These are phyloP conservation scores for Creontiades dilutus DNA, from an alignment of 2,888 invertebrate species.

Conservation along the genomic window DNA sequence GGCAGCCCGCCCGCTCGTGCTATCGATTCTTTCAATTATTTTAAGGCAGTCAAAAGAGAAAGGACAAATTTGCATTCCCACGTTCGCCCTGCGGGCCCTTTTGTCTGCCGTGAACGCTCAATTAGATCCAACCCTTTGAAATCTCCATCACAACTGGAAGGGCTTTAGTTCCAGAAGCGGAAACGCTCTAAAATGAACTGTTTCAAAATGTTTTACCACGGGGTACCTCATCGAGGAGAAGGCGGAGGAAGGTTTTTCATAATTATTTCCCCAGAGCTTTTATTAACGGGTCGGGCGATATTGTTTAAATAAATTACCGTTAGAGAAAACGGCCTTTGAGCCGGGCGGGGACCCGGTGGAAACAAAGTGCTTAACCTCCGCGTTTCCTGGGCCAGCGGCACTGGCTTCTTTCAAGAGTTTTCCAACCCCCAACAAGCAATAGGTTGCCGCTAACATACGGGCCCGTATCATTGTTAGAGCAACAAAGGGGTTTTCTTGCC, in stretches of 20 bases:
- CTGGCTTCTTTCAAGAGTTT: slow-evolving; percentile 2
- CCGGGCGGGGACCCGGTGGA: neutral
- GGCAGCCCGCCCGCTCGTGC: neutral
- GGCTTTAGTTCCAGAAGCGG: slow-evolving; percentile 47
- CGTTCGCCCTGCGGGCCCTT: slow-evolving; percentile 42
- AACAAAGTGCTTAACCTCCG: slow-evolving; percentile 36
- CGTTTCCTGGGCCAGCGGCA: neutral
- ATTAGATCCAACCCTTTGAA: slow-evolving; percentile 52
- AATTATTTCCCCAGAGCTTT: slow-evolving; percentile 28
- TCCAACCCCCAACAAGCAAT: neutral
- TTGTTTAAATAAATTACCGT: slow-evolving; percentile 36
- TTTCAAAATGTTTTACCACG: slow-evolving; percentile 40
- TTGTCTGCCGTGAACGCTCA: slow-evolving; percentile 52
- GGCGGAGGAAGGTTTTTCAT: neutral
- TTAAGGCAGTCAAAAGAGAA: slow-evolving; percentile 44
- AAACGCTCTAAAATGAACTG: slow-evolving; percentile 41
- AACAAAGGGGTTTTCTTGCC: slow-evolving; percentile 3
- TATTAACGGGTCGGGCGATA: slow-evolving; percentile 31
- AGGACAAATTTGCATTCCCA: slow-evolving; percentile 42
- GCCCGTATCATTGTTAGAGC: neutral
- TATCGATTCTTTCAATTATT: slow-evolving; percentile 43
- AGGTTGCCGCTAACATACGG: neutral
- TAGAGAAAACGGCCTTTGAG: neutral
- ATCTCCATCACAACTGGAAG: slow-evolving; percentile 50
- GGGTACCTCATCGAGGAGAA: neutral